These are phyloP conservation scores for Mormyrus lacerda DNA, from an alignment of 2,113 vertebrate species.

Conservation along the genomic window DNA sequence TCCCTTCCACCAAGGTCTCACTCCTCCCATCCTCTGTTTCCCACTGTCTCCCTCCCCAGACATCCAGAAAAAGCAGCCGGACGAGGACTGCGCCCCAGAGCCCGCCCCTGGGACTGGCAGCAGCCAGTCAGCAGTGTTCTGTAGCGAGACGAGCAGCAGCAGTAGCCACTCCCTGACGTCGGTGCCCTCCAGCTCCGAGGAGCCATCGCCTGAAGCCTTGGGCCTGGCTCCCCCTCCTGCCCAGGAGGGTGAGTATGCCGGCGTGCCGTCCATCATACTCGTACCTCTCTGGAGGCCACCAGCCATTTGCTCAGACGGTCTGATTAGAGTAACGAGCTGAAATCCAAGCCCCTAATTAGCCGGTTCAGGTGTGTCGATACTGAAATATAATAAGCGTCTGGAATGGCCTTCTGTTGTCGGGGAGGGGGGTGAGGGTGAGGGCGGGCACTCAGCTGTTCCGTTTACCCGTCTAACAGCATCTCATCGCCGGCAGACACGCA, in stretches of 20 bases:
- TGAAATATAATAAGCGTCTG: not conserved
- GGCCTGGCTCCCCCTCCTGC: conserved; percentile 76
- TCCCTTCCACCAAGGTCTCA: not conserved
- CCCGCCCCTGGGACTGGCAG: conserved; percentile 81
- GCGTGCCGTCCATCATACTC: not conserved
- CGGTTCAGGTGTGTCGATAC: not conserved
- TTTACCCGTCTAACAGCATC: not conserved
- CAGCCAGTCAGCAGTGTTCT: conserved; percentile 89
- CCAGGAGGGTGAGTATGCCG: conserved; percentile 74
- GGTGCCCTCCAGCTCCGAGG: conserved; percentile 71
- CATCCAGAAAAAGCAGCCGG: conserved; percentile 92
- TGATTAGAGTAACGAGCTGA: not conserved
- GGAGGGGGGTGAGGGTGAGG: no score
- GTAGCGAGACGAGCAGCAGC: conserved; percentile 82
- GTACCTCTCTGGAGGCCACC: not conserved
- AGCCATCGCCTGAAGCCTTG: conserved; percentile 72
- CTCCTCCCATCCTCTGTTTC: conserved; percentile 18
- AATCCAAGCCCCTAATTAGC: not conserved
- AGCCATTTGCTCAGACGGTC: not conserved
- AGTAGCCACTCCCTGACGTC: conserved; percentile 79
- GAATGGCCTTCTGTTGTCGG: not conserved
- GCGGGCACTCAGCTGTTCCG: not conserved
- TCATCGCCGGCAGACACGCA: not conserved
- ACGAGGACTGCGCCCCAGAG: conserved; percentile 80
- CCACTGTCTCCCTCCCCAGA: conserved; percentile 53